A percentile compares a stretch with the other conserved stretches of the same genome.
Conservation (phyloP, 2,797 vertebrate species). For the Myoxocephalus aenaeus region DNA sequence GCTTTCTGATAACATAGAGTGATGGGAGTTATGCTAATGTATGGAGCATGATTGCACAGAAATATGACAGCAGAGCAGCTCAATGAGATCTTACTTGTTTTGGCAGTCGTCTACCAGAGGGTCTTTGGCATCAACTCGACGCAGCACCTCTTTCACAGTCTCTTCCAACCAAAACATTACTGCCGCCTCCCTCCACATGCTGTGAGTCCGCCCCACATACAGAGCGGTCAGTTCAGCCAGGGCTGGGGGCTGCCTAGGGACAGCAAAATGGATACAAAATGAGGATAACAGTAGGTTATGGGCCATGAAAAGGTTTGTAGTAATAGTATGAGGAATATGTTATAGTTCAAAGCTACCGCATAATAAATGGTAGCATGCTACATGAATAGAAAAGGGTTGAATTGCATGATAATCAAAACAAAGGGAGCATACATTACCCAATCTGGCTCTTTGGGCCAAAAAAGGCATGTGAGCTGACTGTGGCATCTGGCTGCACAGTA, state of each 20-base stretch:
- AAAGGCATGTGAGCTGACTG: slow-evolving; percentile 88
- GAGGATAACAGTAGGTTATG: background rate
- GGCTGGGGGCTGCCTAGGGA: slow-evolving; percentile 88
- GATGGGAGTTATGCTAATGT: background rate
- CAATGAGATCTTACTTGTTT: slow-evolving; percentile 85
- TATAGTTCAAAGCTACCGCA: background rate
- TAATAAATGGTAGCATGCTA: background rate
- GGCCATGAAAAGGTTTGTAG: background rate
- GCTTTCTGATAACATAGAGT: slow-evolving; percentile 86
- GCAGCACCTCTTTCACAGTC: slow-evolving; percentile 87
- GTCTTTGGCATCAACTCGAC: slow-evolving; percentile 86
- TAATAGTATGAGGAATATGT: background rate
- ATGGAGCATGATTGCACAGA: background rate
- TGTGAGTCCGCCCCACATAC: slow-evolving; percentile 90
- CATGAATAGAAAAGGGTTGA: background rate
- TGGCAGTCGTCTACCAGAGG: slow-evolving; percentile 87
- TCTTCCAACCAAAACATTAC: slow-evolving; percentile 95
- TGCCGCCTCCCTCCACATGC: slow-evolving; percentile 91
- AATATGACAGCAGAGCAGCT: background rate
- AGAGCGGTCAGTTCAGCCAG: slow-evolving; percentile 90
- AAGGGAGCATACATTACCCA: slow-evolving; percentile 82
- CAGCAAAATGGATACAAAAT: background rate
- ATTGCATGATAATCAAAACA: slow-evolving; percentile 8
- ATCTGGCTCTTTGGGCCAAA: slow-evolving; percentile 92
- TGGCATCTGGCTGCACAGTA: slow-evolving; percentile 89